These are phyloP conservation scores for Ophraella communa DNA, from an alignment of 2,888 invertebrate species.

Conservation along the genomic window DNA sequence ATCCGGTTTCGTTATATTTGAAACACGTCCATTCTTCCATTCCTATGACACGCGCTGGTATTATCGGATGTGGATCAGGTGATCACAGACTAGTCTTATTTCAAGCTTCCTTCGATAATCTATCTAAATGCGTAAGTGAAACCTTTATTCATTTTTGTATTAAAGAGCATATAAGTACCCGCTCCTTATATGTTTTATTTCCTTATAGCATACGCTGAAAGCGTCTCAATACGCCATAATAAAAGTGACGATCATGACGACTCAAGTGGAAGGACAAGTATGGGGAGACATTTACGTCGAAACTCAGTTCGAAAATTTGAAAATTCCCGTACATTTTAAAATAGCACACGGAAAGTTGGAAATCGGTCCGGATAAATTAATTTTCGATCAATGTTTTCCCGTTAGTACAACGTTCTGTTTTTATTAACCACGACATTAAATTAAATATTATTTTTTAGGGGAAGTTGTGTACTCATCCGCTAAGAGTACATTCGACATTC, in stretches of 20 bases:
- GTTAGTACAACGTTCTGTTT: conserved; percentile 62
- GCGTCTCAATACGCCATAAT: conserved; percentile 73
- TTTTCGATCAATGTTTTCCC: conserved; percentile 82
- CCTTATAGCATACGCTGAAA: conserved; percentile 63
- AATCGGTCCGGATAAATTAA: conserved; percentile 70
- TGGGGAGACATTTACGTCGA: conserved; percentile 75
- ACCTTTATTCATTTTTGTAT: not conserved
- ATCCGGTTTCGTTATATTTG: conserved; percentile 74
- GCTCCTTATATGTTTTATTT: conserved; percentile 26
- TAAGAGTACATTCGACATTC: conserved; percentile 84
- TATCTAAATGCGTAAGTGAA: conserved; percentile 51
- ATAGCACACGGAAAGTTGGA: conserved; percentile 78
- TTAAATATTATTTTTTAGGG: conserved; percentile 64
- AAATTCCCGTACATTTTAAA: conserved; percentile 75
- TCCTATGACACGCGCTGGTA: conserved; percentile 65
- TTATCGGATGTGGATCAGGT: conserved; percentile 69
- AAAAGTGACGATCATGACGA: conserved; percentile 73
- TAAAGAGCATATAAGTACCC: not conserved
- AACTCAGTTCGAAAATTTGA: conserved; percentile 73
- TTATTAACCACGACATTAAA: not conserved
- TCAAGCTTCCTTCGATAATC: conserved; percentile 56
- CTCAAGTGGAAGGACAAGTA: conserved; percentile 71
- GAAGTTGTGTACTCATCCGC: conserved; percentile 76
- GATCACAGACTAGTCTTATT: conserved; percentile 53
- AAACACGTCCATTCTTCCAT: conserved; percentile 68